Evolutionary conservation across 2,113 vertebrate species (phyloP), one percentile per base, ranked within the genome.

Genomic region (Heliornis fulica): DNA sequence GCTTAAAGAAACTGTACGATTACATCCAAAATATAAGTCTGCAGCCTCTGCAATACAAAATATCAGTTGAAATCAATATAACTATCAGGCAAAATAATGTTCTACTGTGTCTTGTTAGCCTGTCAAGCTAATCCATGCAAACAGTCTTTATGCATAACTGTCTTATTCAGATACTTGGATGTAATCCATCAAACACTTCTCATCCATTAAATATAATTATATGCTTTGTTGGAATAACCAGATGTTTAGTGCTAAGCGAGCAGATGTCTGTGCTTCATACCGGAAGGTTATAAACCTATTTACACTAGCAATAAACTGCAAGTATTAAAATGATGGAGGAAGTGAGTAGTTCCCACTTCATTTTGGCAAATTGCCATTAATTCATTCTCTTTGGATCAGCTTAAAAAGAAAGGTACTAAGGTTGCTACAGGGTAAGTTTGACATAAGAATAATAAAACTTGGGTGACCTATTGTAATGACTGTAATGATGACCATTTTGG

Each of bases 121-220:
- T 96, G 84, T 91, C 91, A 92, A 82, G 38, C 28, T 96, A 94
- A 97, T 96, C 76, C 77, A 80, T 93, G 88, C 77, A 96, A 96
- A 94, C 78, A 95, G 64, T 78, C 68, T 95, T 97, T 96, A 56
- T 83, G 74, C 87, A 83, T 96, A 97, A 94, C 80, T 87, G 84
- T 97, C 82, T 97, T 96, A 96, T 95, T 97, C 92, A 93, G 83
- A 96, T 75, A 94, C 71, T 97, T 97, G 96, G 92, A 96, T 97
- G 79, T 83, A 91, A 97, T 97, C 95, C 97, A 96, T 96, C 96
- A 97, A 95, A 97, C 82, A 96, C 89, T 97, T 97, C 90, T 97
- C 94, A 97, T 95, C 97, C 96, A 97, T 98, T 98, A 97, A 97
- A 97, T 97, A 95, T 97, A 97, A 98, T 97, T 97, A 97, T 96